These are phyloP conservation scores for Bungarus multicinctus DNA, from an alignment of 2,113 vertebrate genomes.

Conservation along the genomic window DNA sequence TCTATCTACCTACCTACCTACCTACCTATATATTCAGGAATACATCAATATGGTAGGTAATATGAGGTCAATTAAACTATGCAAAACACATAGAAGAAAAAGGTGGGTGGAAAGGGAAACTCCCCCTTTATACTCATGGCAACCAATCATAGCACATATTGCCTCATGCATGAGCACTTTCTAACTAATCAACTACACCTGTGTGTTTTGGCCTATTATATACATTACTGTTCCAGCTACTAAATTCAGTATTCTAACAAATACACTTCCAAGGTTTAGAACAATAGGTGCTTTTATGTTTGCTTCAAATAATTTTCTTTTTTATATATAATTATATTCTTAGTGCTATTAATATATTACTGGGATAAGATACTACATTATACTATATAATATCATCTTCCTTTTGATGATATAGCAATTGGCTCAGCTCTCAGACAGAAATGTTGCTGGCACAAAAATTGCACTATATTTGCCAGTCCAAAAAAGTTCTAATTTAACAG, in stretches of 20 bases:
- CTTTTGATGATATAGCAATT: not conserved
- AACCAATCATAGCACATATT: not conserved
- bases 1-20: no score
- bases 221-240: not conserved
- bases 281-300: not conserved
- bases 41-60: no score
- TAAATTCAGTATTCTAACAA: not conserved
- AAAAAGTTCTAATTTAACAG: not conserved
- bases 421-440: not conserved
- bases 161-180: not conserved
- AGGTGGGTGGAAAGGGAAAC: not conserved
- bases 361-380: no score
- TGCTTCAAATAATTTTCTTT: not conserved
- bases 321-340: not conserved
- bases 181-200: not conserved
- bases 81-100: not conserved
- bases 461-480: not conserved
- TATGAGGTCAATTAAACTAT: not conserved
- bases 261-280: not conserved
- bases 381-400: not conserved
- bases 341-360: not conserved
- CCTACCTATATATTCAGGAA: no score
- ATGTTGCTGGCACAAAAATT: not conserved
- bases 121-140: not conserved
- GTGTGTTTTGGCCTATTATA: not conserved